Evolutionary conservation across 2,888 invertebrate genomes (phyloP).

Genomic region (Willowsia nigromaculata): DNA sequence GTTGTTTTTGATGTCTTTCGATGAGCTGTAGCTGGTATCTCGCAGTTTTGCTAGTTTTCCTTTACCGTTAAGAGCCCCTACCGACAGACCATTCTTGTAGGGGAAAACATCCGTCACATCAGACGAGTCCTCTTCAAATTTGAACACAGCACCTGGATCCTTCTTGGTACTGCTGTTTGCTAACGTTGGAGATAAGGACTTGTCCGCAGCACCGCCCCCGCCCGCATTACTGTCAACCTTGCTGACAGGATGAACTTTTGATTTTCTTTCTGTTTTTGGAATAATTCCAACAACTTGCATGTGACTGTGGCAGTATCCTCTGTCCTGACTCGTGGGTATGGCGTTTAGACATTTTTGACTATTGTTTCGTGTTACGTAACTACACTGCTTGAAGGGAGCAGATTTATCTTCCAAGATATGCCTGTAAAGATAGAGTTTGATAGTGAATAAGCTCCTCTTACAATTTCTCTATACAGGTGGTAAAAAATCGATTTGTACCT

Average conservation of each 20-base stretch:
- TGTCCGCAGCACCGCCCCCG: constrained; percentile 72
- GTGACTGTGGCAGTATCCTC: constrained; percentile 82
- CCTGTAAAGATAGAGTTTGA: constrained; percentile 79
- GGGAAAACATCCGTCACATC: constrained; percentile 47
- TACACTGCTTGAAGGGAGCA: constrained; percentile 81
- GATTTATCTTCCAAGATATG: constrained; percentile 82
- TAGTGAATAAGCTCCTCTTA: background rate
- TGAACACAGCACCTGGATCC: constrained; percentile 80
- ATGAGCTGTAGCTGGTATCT: constrained; percentile 1
- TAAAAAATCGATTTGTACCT: constrained; percentile 79
- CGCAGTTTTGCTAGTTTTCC: constrained; percentile 30
- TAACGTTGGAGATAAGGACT: constrained; percentile 81
- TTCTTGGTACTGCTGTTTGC: constrained; percentile 75
- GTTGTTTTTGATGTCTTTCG: constrained; percentile 38
- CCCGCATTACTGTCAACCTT: background rate
- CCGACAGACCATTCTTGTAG: constrained; percentile 51
- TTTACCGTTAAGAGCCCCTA: constrained; percentile 32
- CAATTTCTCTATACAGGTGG: background rate
- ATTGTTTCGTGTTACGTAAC: constrained; percentile 78
- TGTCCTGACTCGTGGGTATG: constrained; percentile 81
- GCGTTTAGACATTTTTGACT: constrained; percentile 81
- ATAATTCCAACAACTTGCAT: constrained; percentile 81
- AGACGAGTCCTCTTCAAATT: constrained; percentile 68
- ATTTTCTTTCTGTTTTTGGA: constrained; percentile 80
- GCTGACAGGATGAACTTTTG: constrained; percentile 80